A percentile compares a stretch with the other conserved stretches of the same genome.
Conservation (phyloP, 1,140 invertebrate genomes). For the Armadillidium nasatum region DNA sequence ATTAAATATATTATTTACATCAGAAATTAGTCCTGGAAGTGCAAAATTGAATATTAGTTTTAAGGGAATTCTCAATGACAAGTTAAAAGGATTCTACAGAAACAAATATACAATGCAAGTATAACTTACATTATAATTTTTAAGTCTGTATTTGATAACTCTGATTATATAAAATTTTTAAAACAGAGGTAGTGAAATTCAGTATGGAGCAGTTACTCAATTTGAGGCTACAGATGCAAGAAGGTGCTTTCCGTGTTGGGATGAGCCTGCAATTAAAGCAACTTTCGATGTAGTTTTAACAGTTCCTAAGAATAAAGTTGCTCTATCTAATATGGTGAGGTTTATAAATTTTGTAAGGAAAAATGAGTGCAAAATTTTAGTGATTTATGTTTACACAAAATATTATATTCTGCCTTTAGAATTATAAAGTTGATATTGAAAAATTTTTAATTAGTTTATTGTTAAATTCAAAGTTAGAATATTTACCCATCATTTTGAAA, state of each 20-base stretch:
- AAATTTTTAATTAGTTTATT: too few species aligned
- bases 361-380: too few species aligned
- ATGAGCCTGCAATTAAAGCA: slow-evolving; percentile 91
- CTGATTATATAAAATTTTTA: too few species aligned
- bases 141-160: too few species aligned
- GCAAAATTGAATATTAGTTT: slow-evolving; percentile 30
- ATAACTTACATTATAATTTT: too few species aligned
- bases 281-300: slow-evolving; percentile 86
- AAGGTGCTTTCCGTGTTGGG: slow-evolving; percentile 94
- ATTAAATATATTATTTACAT: neutral
- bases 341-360: too few species aligned
- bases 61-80: slow-evolving; percentile 38
- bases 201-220: slow-evolving; percentile 84
- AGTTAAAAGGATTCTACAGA: slow-evolving; percentile 44
- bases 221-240: slow-evolving; percentile 90
- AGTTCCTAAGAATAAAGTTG: slow-evolving; percentile 64
- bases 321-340: slow-evolving; percentile 90
- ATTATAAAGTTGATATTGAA: too few species aligned
- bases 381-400: too few species aligned
- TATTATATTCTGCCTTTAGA: too few species aligned
- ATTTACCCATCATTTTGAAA: too few species aligned
- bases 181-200: slow-evolving; percentile 55
- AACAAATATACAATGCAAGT: slow-evolving; percentile 24
- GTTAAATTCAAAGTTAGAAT: too few species aligned
- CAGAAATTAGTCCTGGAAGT: neutral